phyloP scores from a whole-genome alignment of 2,888 invertebrate species.

The Scrobipalpa costella region DNA sequence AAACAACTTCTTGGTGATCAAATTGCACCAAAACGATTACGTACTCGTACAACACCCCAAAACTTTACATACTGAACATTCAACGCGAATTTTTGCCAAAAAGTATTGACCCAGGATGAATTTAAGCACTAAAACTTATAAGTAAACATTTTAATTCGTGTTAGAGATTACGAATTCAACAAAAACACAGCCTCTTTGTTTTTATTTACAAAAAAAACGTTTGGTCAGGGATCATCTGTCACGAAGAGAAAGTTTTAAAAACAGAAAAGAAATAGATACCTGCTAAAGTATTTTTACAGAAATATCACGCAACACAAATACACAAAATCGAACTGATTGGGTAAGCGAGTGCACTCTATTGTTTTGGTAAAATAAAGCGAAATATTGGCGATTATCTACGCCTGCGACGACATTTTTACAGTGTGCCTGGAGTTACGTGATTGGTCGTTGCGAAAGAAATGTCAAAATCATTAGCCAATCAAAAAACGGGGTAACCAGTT shows the following conservation, averaged over 20 bases:
- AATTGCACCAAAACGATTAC: background rate
- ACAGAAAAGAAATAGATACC: constrained; percentile 41
- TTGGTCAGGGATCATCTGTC: constrained; percentile 64
- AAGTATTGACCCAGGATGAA: background rate
- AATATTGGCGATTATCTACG: constrained; percentile 52
- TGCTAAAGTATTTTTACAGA: constrained; percentile 34
- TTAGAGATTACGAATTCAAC: background rate
- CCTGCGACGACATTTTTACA: constrained; percentile 73
- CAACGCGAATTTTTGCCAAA: background rate
- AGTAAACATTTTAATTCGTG: background rate
- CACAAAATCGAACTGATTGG: constrained; percentile 30
- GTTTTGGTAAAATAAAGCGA: constrained; percentile 47
- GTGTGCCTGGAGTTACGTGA: constrained; percentile 62
- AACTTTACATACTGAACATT: constrained; percentile 9
- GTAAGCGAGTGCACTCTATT: constrained; percentile 49
- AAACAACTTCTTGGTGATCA: constrained; percentile 28
- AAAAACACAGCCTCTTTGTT: constrained; percentile 56
- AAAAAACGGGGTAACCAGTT: constrained; percentile 37
- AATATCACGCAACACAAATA: constrained; percentile 30
- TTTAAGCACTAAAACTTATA: background rate
- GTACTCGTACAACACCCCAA: constrained; percentile 11
- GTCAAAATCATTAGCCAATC: constrained; percentile 46
- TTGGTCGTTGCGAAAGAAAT: constrained; percentile 50
- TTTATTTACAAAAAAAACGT: constrained; percentile 76
- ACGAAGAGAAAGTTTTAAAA: constrained; percentile 59